Base-by-base conservation (phyloP, 2,797 vertebrate genomes). In the Cynopterus sphinx region DNA sequence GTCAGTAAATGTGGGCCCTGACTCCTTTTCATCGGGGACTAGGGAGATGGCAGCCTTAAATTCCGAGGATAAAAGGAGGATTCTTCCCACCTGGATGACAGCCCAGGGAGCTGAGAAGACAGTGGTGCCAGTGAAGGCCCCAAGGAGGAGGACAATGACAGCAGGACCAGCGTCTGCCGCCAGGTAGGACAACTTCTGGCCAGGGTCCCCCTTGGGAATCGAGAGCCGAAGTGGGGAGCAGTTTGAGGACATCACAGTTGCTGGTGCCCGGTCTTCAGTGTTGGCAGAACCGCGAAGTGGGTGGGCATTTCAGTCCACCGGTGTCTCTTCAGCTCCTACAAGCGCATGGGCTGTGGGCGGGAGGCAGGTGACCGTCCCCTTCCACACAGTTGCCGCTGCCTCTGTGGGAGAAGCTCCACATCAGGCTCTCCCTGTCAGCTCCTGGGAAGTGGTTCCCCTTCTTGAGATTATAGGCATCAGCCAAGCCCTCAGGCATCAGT, bases 71-170 rank as follows among this genome's bases (percentile, higher is more conserved):
- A 98, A 97, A 79, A 98, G 90, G 82, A 97, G 98, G 49, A 53
- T 97, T 70, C 98, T 98, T 15, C 98, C 98, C 1, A 19, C 73
- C 0, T 98, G 98, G 98, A 98, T 98, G 98, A 97, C 83, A 39
- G 70, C 94, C 31, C 93, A 88, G 17, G 94, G 0, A 36, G 15
- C 61, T 2, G 70, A 89, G 46, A 74, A 15, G 65, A 96, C 24
- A 17, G 31, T 0, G 1, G 21, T 9, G 5, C 4, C 39, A 2
- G 13, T 1, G 22, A 87, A 63, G 63, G 91, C 24, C 36, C 19
- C 87, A 33, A 97, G 74, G 74, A 97, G 53, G 81, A 97, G 71
- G 63, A 98, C 90, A 82, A 90, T 9, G 21, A 41, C 36, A 0
- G 39, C 16, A 1, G 39, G 7, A 9, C n/a, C 26, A 0, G 12